Conservation (phyloP, 1,140 invertebrate species). For the Panagrolaimus sp. region DNA sequence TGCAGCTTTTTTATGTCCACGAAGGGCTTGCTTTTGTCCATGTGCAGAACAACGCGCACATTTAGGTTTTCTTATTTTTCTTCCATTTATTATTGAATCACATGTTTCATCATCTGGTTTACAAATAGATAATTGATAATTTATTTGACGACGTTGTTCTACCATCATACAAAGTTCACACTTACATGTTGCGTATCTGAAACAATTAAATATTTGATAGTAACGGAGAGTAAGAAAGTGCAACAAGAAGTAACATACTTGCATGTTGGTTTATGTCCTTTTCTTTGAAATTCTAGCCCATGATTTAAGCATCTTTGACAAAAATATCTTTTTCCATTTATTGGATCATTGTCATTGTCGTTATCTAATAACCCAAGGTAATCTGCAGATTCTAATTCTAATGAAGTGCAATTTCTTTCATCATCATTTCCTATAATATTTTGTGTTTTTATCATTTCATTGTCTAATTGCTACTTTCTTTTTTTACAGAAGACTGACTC, state of each 20-base stretch:
- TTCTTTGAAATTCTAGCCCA: conserved; percentile 37
- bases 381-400: no score
- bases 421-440: no score
- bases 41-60: conserved; percentile 45
- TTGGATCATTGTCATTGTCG: background rate
- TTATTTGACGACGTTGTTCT: conserved; percentile 39
- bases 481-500: no score
- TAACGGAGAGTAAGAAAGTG: no score
- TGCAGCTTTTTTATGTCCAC: conserved; percentile 42
- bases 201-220: conserved; percentile 12
- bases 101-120: conserved; percentile 17
- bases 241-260: conserved; percentile 17
- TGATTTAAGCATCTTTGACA: conserved; percentile 47
- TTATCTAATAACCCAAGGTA: no score
- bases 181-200: conserved; percentile 33
- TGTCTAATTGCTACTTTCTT: no score
- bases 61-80: conserved; percentile 42
- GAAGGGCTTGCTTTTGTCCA: conserved; percentile 35
- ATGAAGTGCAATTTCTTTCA: no score
- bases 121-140: conserved; percentile 39
- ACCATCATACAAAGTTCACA: conserved; percentile 45
- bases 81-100: conserved; percentile 11
- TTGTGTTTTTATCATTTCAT: no score
- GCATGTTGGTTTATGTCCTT: conserved; percentile 46
- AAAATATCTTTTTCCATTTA: conserved; percentile 33